These are phyloP conservation scores for Pseudanteris insignis DNA, from an alignment of 2,888 invertebrate genomes.

Conservation along the genomic window DNA sequence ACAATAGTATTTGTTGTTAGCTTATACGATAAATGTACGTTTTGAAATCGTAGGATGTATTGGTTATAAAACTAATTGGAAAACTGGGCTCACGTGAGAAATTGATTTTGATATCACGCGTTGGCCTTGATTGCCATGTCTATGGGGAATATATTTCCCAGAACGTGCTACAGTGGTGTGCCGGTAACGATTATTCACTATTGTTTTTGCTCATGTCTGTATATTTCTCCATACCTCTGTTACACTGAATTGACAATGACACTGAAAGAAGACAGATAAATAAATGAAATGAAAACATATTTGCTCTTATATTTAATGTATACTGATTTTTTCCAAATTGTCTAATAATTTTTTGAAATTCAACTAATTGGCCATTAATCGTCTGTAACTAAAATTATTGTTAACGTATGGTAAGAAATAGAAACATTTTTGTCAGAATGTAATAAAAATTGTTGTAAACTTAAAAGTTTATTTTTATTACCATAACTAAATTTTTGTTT, in stretches of 20 bases:
- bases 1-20: too few species aligned
- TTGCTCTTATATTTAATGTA: too few species aligned
- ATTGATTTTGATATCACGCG: slow-evolving; percentile 4
- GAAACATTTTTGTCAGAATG: too few species aligned
- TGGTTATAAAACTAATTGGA: background rate
- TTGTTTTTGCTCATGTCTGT: slow-evolving; percentile 2
- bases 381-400: too few species aligned
- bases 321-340: too few species aligned
- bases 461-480: too few species aligned
- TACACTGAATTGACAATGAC: background rate
- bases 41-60: slow-evolving; percentile 15
- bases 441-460: too few species aligned
- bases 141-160: background rate
- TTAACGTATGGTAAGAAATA: too few species aligned
- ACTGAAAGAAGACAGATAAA: background rate
- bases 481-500: too few species aligned
- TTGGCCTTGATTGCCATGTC: background rate
- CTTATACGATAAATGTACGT: too few species aligned
- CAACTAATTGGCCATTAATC: too few species aligned
- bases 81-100: background rate
- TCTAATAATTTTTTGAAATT: too few species aligned
- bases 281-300: background rate
- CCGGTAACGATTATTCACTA: background rate
- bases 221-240: background rate
- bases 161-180: background rate